Conservation (phyloP, 2,113 vertebrate species). For the Budorcas taxicolor region DNA sequence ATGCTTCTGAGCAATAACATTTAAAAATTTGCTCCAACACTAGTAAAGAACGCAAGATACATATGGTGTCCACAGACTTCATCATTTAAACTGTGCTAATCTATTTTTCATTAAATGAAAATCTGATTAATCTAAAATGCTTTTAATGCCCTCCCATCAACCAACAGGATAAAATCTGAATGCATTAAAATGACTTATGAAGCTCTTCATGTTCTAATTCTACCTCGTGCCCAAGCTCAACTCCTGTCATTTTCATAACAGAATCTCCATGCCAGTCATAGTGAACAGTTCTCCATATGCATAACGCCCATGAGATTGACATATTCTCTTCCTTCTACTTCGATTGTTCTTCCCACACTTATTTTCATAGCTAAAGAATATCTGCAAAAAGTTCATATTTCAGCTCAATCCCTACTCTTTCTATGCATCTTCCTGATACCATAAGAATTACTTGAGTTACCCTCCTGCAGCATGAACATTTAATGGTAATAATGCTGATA, state of each 20-base stretch:
- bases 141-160: background rate
- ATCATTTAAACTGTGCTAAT: background rate
- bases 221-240: background rate
- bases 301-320: accelerated
- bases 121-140: background rate
- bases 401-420: background rate
- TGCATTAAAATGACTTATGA: background rate
- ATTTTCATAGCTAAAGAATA: background rate
- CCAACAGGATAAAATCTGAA: background rate
- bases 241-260: background rate
- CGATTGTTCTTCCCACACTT: background rate
- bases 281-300: background rate
- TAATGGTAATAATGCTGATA: background rate
- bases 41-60: background rate
- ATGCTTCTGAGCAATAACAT: background rate
- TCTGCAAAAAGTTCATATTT: background rate
- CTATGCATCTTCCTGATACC: background rate
- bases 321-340: background rate
- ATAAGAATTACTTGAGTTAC: background rate
- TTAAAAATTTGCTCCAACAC: background rate
- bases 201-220: background rate
- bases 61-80: background rate
- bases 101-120: background rate
- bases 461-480: background rate
- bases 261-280: background rate